Base-by-base conservation (phyloP, 2,888 invertebrate species). In the Tanypteryx hageni region DNA sequence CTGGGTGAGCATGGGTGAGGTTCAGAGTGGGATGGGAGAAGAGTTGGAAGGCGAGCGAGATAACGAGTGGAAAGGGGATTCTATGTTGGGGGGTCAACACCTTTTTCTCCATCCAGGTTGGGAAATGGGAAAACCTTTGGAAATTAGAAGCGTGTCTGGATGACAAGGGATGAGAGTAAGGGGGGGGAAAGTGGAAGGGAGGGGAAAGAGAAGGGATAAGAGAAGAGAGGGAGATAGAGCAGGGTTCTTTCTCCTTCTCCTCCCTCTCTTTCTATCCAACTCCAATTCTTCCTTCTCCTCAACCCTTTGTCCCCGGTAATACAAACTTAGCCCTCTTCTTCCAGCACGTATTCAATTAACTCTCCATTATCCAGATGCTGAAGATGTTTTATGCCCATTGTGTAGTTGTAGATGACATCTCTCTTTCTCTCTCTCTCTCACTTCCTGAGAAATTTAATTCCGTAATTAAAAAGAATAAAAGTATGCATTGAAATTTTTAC, bases 281-380 rank as follows among this genome's bases (percentile, higher is more conserved):
- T 61, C 86, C 27, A 61, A 31, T 31, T 64, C 44, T 18, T 18
- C 61, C 31, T 68, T 31, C 27, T 22, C 61, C 86, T 86, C 61
- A 57, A 16, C 27, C 61, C 11, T 44, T 31, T 16, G 27, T 89
- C 64, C 44, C 64, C 64, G 31, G 14, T 22, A 27, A 68, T 68
- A 68, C 68, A 68, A 68, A 68, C 68, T 68, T 27, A 76, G 76
- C 13, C 22, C 76, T 76, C 27, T 27, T 76, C 76, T 76, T 76
- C 27, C 76, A 64, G 89, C 64, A 89, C 89, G 64, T 68, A 68
- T 89, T 89, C 89, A 89, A 89, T 89, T 89, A 89, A 68, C 89
- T 89, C 64, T 64, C 89, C 64, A 89, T 89, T 89, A 89, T 89
- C 64, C 64, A 89, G 56, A 27, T 68, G n/a, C n/a, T 44, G 31